Conservation (phyloP, 2,888 invertebrate species). For the Metopia argyrocephala region DNA sequence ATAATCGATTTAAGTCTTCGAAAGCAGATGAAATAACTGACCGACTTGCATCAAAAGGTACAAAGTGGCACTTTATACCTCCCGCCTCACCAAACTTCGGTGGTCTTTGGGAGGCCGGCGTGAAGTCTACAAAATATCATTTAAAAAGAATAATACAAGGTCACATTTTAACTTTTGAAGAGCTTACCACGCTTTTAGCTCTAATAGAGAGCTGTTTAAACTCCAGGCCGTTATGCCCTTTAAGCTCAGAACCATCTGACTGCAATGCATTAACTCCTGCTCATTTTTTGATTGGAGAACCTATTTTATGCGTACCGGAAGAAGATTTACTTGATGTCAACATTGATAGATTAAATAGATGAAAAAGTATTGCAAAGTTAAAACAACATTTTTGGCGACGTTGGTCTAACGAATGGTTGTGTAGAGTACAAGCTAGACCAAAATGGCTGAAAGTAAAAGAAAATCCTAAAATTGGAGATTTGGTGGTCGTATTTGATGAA, state of each 20-base stretch:
- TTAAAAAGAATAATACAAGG: slow-evolving; percentile 35
- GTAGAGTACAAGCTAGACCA: neutral
- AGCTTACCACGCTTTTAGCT: slow-evolving; percentile 37
- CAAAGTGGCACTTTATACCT: slow-evolving; percentile 50
- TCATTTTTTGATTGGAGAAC: slow-evolving; percentile 47
- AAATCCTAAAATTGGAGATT: neutral
- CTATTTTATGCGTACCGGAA: slow-evolving; percentile 26
- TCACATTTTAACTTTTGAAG: slow-evolving; percentile 31
- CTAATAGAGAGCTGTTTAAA: slow-evolving; percentile 50
- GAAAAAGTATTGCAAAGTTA: slow-evolving; percentile 38
- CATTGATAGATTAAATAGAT: slow-evolving; percentile 36
- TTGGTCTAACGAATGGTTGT: slow-evolving; percentile 26
- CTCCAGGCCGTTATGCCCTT: slow-evolving; percentile 41
- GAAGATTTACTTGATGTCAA: slow-evolving; percentile 32
- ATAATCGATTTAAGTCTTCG: slow-evolving; percentile 55
- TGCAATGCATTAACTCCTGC: slow-evolving; percentile 34
- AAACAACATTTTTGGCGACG: slow-evolving; percentile 61
- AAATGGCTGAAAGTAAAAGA: neutral
- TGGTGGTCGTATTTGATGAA: slow-evolving; percentile 4
- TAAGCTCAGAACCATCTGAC: slow-evolving; percentile 22
- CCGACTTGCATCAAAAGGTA: slow-evolving; percentile 1
- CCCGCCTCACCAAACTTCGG: slow-evolving; percentile 57
- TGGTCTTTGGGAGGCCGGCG: slow-evolving; percentile 47
- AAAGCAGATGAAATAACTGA: neutral
- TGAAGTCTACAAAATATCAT: slow-evolving; percentile 53